Evolutionary conservation across 2,113 vertebrate genomes (phyloP), one percentile per base, ranked within the genome.

Genomic region (Macroglossus sobrinus): DNA sequence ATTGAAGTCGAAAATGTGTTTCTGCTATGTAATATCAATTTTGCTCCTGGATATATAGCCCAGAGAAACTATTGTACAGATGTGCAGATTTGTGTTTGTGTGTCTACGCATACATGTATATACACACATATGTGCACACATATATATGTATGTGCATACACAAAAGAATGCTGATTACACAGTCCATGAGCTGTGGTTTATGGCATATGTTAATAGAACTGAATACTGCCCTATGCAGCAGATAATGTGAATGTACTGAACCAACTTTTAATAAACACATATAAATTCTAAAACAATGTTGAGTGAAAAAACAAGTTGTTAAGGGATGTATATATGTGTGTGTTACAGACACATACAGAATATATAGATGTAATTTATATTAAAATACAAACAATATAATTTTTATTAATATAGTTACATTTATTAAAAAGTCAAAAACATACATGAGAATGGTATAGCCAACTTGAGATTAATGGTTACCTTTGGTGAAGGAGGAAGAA

Each of bases 261-360:
- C 24, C 33, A 88, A 80, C 2, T 76, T 95, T 95, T 89, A n/a
- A 59, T 87, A 22, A 28, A 78, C 19, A 80, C 21, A 11, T 57
- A 38, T 80, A 92, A 50, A 88, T 82, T 97, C 50, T 63, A 74
- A 92, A 75, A 88, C n/a, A 87, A 33, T 50, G 30, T 66, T 78
- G 45, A 80, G 13, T 94, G 64, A 92, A 91, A 96, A 91, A 89
- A 1, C 45, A 97, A 96, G 59, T 76, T 92, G 33, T 84, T 84
- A 95, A 93, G 87, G 16, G 33, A 57, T 43, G n/a, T n/a, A 69
- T 30, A 45, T 47, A 33, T 55, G 13, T 93, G 21, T 66, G 4
- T 75, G 53, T 55, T 68, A n/a, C 2, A 72, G 22, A 88, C n/a
- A 61, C 3, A 68, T 69, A 38, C 3, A 18, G 43, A 84, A 80